Evolutionary conservation across 2,888 invertebrate species (phyloP).

Genomic region (Drosophila subsilvestris): DNA sequence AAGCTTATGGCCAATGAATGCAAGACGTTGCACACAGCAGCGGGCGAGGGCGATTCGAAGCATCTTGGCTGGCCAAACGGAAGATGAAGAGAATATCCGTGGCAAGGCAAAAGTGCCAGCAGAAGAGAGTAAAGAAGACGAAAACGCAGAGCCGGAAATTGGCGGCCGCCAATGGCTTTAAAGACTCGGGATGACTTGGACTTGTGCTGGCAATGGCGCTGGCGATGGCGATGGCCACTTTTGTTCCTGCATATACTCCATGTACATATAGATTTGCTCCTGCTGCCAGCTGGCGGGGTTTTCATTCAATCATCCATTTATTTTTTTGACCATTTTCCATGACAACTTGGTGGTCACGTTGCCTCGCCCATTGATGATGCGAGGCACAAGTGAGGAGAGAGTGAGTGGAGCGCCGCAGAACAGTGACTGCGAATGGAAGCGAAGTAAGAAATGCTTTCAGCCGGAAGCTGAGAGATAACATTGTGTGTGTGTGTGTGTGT

Average conservation of each 20-base stretch:
- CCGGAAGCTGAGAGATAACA: slow-evolving; percentile 81
- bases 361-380: slow-evolving; percentile 62
- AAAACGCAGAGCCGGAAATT: slow-evolving; percentile 63
- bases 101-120: slow-evolving; percentile 8
- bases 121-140: slow-evolving; percentile 9
- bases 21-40: slow-evolving; percentile 63
- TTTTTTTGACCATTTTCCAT: slow-evolving; percentile 77
- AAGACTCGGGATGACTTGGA: slow-evolving; percentile 74
- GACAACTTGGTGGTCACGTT: slow-evolving; percentile 80
- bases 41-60: slow-evolving; percentile 1
- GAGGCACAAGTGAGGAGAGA: too few relatives aligned
- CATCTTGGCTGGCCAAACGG: slow-evolving; percentile 38
- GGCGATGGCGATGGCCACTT: slow-evolving; percentile 37
- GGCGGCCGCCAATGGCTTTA: slow-evolving; percentile 74
- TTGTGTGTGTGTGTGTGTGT: slow-evolving; percentile 50
- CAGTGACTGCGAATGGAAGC: slow-evolving; percentile 26
- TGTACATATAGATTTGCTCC: slow-evolving; percentile 32
- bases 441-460: slow-evolving; percentile 79
- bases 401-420: slow-evolving; percentile 19
- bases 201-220: slow-evolving; percentile 60
- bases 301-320: slow-evolving; percentile 79
- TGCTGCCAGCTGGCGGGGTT: slow-evolving; percentile 77
- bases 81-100: slow-evolving; percentile 22
- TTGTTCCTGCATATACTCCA: slow-evolving; percentile 37
- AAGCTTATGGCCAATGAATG: slow-evolving; percentile 77